Base-by-base conservation (phyloP, 2,797 vertebrate species). In the Mus minutoides region DNA sequence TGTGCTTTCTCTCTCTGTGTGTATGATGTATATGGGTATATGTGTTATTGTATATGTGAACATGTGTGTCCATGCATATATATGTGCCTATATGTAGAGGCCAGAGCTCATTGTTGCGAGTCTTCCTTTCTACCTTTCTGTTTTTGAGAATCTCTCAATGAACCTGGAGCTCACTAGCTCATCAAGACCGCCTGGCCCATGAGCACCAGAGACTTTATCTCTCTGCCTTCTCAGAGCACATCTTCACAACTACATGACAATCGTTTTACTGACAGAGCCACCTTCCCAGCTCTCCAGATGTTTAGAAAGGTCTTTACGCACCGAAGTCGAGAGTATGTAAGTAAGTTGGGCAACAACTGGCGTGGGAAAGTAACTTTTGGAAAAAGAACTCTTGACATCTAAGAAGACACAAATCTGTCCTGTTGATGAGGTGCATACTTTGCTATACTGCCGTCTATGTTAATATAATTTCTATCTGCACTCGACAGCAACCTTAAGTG, bases 381-480 rank as follows among this genome's bases (percentile, higher is more conserved):
- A 64, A 80, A 94, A 95, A 85, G 58, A 93, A 92, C 96, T 56
- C 34, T 86, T 22, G 9, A 86, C 67, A 52, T 4, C 1, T 69
- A 80, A 89, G 58, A 49, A 90, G 83, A 92, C 83, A 82, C 19
- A 49, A 86, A 62, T 43, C 13, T 24, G 62, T 75, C 67, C 46
- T 76, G n/a, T 91, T 60, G 64, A 67, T 22, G 56, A 62, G 60
- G 26, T n/a, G 40, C 24, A 13, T 21, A 12, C 26, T 34, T 9
- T 19, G 29, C 5, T 12, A 29, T 52, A 3, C 34, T 79, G 73
- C 84, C 84, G 71, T 56, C 58, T 43, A 49, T 49, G 54, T 86
- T 95, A 94, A 93, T 49, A 76, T 9, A 91, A 96, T 96, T 93
- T 94, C 94, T 87, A 94, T 89, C 83, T 82, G 58, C 19, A 90